A percentile compares a stretch with the other conserved stretches of the same genome.
These are phyloP conservation scores for Zaprionus ornatus DNA, from an alignment of 1,140 invertebrate species.

Conservation along the genomic window DNA sequence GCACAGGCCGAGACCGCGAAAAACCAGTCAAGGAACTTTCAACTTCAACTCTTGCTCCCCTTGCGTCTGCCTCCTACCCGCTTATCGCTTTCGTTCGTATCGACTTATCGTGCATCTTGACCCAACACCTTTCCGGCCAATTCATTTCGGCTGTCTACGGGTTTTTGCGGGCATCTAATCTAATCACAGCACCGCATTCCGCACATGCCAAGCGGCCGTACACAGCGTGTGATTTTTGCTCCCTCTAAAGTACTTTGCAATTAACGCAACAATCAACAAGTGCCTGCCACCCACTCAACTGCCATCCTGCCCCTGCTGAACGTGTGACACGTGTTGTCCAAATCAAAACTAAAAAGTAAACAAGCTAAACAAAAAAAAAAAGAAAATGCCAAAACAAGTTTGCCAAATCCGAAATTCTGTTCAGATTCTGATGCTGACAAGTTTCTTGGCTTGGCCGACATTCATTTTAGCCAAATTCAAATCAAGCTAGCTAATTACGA, in stretches of 20 bases:
- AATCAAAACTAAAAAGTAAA: background rate
- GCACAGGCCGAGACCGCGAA: no score
- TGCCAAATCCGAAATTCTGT: conserved; percentile 17
- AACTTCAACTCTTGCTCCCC: no score
- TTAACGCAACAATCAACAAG: conserved; percentile 29
- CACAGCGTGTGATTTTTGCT: background rate
- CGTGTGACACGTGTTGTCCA: conserved; percentile 36
- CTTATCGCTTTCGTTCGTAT: background rate
- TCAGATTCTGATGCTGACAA: conserved; percentile 28
- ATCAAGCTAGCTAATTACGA: conserved; percentile 60
- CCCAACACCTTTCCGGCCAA: conserved; percentile 12
- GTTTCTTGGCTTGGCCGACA: conserved; percentile 17
- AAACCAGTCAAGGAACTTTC: no score
- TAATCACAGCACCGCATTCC: conserved; percentile 42
- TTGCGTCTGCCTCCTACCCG: no score
- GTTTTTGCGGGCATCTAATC: conserved; percentile 12
- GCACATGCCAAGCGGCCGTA: conserved; percentile 24
- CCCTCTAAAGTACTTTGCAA: conserved; percentile 5
- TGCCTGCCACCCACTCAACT: background rate
- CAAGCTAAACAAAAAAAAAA: background rate
- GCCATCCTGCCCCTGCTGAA: background rate
- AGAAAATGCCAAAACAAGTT: conserved; percentile 22
- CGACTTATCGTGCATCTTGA: conserved; percentile 35
- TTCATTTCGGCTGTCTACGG: conserved; percentile 3
- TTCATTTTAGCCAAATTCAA: conserved; percentile 2